Percentiles rank a stretch among this genome's conserved stretches.
Evolutionary conservation across 2,113 vertebrate genomes (phyloP).

Genomic region (Epinephelus lanceolatus): DNA sequence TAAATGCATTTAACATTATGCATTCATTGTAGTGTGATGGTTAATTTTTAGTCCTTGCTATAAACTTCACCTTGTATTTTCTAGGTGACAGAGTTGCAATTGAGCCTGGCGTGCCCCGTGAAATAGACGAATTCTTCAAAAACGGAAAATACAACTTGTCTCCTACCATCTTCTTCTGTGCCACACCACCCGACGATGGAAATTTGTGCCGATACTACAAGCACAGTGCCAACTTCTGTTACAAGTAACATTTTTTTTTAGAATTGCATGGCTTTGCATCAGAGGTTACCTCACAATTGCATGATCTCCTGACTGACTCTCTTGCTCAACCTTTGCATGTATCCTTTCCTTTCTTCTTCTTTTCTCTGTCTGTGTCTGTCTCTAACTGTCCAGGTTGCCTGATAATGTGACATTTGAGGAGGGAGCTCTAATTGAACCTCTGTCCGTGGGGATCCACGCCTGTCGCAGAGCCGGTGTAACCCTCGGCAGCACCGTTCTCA

Average conservation of each 20-base stretch:
- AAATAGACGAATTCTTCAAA: slow-evolving; percentile 93
- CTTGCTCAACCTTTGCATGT: slow-evolving; percentile 31
- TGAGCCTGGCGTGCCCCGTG: slow-evolving; percentile 92
- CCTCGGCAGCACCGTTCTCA: slow-evolving; percentile 91
- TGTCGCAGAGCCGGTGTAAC: slow-evolving; percentile 91
- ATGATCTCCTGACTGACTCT: neutral
- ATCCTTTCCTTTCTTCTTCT: neutral
- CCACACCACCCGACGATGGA: slow-evolving; percentile 94
- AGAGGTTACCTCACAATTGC: slow-evolving; percentile 19
- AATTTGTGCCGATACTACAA: slow-evolving; percentile 94
- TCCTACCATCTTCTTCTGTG: slow-evolving; percentile 94
- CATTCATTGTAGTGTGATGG: neutral
- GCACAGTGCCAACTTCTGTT: slow-evolving; percentile 94
- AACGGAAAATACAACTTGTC: slow-evolving; percentile 93
- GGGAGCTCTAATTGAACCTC: slow-evolving; percentile 95
- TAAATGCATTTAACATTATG: neutral
- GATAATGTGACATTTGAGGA: slow-evolving; percentile 96
- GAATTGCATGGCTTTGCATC: neutral
- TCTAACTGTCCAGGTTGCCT: slow-evolving; percentile 87
- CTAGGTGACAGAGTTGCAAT: slow-evolving; percentile 95
- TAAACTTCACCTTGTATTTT: neutral
- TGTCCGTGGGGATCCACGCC: slow-evolving; percentile 96
- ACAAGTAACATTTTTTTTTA: slow-evolving; percentile 86
- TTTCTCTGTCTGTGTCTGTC: slow-evolving; percentile 1
- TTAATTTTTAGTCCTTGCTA: neutral